Evolutionary conservation across 2,797 vertebrate genomes (phyloP), one percentile per base, ranked within the genome.

Genomic region (Bradypus variegatus): DNA sequence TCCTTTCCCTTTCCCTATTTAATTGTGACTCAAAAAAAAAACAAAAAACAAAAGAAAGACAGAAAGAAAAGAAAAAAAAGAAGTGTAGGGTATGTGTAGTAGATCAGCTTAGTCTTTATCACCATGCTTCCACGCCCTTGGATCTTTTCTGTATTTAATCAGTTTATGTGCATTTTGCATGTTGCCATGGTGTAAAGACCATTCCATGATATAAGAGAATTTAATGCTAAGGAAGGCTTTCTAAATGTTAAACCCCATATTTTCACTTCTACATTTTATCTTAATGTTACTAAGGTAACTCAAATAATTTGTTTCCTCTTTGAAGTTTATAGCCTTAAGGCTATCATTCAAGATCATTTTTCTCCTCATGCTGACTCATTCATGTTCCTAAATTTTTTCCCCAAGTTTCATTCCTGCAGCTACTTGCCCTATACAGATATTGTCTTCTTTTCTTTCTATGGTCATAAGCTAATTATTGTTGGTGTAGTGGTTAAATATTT

Each of bases 291-390:
- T 80, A 82, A 80, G 93, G 88, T 92, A 94, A 95, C 94, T 81
- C 60, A 92, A 94, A 90, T 95, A 92, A 96, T 90, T 94, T 91
- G 91, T 94, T 94, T 96, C 94, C 90, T 94, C 75, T 96, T 96
- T 93, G 95, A 96, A 95, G 86, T 87, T 91, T 86, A 85, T 91
- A 75, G 53, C 67, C 86, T 77, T 80, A 72, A 91, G 86, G 29
- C 48, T 89, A 41, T 69, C 93, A 36, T 23, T 36, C 41, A 19
- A 55, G 48, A 69, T 36, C 38, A 65, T 11, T 85, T 85, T 84
- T 72, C 25, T 73, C 60, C 58, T 92, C 77, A 67, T 86, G 88
- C 93, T 96, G 94, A 96, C 76, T 95, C 93, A 91, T 81, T 85
- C 79, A 45, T 85, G 38, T 84, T 77, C 73, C 89, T 83, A 36